Percentiles rank a stretch among this genome's conserved stretches.
These are phyloP conservation scores for Paedocypris sp. DNA, from an alignment of 2,113 vertebrate species.

Conservation along the genomic window DNA sequence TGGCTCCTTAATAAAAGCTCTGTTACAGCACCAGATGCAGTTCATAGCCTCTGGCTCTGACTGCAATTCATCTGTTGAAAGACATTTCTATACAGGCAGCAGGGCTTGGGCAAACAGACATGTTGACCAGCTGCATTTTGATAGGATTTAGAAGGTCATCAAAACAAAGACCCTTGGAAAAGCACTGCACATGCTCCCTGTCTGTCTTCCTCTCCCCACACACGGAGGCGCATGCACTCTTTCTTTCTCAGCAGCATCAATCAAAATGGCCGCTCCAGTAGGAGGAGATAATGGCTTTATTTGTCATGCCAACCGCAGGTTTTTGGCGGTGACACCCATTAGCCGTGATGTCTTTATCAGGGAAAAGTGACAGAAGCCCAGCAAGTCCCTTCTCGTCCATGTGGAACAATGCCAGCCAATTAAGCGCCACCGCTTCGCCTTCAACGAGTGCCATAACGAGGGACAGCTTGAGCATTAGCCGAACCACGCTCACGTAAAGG, in stretches of 20 bases:
- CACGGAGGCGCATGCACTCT: constrained; percentile 14
- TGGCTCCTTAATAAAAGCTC: constrained; percentile 32
- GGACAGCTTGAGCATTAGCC: constrained; percentile 35
- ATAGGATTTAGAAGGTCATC: constrained; percentile 43
- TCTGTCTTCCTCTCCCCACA: constrained; percentile 18
- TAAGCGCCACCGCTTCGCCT: constrained; percentile 42
- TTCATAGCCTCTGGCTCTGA: constrained; percentile 8
- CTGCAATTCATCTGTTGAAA: constrained; percentile 23
- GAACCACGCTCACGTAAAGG: constrained; percentile 9
- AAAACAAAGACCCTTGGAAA: constrained; percentile 37
- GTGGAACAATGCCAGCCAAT: constrained; percentile 55
- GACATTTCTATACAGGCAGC: constrained; percentile 30
- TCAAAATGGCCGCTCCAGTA: constrained; percentile 56
- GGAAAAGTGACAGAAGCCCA: constrained; percentile 55
- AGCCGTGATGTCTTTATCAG: constrained; percentile 61
- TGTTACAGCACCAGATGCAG: constrained; percentile 1
- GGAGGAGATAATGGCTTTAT: constrained; percentile 60
- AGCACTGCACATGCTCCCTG: constrained; percentile 9
- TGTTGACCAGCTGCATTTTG: constrained; percentile 38
- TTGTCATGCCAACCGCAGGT: constrained; percentile 57
- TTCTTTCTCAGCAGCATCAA: constrained; percentile 45
- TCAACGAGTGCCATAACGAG: constrained; percentile 33
- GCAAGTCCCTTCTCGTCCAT: constrained; percentile 37
- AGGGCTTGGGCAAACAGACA: constrained; percentile 37
- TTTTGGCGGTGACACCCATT: constrained; percentile 48